Evolutionary conservation across 2,113 vertebrate species (phyloP).

Genomic region (Capra hircus): DNA sequence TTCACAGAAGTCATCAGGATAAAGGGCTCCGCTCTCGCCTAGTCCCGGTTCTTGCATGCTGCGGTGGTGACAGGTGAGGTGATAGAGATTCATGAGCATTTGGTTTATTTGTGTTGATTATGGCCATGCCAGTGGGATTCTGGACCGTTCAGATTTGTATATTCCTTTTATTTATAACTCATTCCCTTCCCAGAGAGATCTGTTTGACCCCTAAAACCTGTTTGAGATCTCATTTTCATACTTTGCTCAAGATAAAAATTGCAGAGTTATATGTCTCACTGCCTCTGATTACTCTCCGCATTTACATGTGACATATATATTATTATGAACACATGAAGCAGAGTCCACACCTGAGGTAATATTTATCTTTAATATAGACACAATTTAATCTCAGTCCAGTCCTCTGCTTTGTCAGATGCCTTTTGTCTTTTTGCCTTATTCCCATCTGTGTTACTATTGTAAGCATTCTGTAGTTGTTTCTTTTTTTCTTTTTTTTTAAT

Average conservation of each 20-base stretch:
- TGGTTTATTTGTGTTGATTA: neutral
- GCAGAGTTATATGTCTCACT: neutral
- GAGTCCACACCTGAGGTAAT: neutral
- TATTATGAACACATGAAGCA: neutral
- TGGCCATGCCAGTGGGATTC: neutral
- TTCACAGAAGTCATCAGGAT: constrained; percentile 14
- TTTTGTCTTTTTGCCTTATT: neutral
- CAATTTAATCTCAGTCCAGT: neutral
- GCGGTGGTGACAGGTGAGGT: neutral
- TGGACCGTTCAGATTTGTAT: neutral
- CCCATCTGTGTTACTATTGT: neutral
- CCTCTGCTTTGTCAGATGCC: neutral
- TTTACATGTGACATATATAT: neutral
- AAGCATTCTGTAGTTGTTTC: neutral
- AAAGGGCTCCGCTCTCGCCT: neutral
- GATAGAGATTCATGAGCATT: neutral
- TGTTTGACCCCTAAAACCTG: neutral
- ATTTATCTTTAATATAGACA: neutral
- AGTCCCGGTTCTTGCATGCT: neutral
- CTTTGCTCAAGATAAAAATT: neutral
- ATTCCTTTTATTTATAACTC: neutral
- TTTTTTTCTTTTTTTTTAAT: neutral
- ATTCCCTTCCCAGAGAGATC: neutral
- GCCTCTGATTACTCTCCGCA: neutral
- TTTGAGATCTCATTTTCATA: neutral